Conservation (phyloP, 1,140 invertebrate species). For the Homalodisca vitripennis region DNA sequence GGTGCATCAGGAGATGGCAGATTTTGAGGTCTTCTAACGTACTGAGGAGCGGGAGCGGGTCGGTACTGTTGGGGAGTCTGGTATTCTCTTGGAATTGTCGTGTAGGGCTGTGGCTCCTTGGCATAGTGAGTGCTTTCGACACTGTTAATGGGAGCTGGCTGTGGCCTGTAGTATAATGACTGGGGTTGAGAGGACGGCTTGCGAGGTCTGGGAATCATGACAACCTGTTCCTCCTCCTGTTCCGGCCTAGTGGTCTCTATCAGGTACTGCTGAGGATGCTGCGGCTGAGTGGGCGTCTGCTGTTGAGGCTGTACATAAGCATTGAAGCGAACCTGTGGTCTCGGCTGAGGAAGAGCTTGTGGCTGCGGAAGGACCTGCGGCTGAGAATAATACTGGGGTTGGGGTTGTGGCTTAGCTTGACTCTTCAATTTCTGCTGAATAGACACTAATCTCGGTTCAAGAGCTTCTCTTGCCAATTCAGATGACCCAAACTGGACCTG, state of each 20-base stretch:
- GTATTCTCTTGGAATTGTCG: background rate
- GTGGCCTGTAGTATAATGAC: constrained; percentile 22
- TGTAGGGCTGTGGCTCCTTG: constrained; percentile 27
- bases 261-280: constrained; percentile 27
- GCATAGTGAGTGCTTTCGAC: background rate
- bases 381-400: constrained; percentile 10
- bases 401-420: background rate
- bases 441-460: constrained; percentile 17
- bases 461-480: constrained; percentile 14
- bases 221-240: background rate
- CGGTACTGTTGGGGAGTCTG: background rate
- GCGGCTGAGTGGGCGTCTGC: constrained; percentile 15
- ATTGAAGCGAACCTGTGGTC: background rate
- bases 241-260: constrained; percentile 34
- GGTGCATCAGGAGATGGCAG: constrained; percentile 14
- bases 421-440: constrained; percentile 12
- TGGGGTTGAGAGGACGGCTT: background rate
- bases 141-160: constrained; percentile 21
- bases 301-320: constrained; percentile 27
- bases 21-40: background rate
- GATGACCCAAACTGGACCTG: constrained; percentile 25
- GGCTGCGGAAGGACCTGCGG: constrained; percentile 7
- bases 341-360: background rate
- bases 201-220: constrained; percentile 20
- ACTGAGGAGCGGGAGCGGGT: background rate